Percentiles rank a stretch among this genome's conserved stretches.
Conservation (phyloP, 2,113 vertebrate species). For the Colistium nudipinnis region DNA sequence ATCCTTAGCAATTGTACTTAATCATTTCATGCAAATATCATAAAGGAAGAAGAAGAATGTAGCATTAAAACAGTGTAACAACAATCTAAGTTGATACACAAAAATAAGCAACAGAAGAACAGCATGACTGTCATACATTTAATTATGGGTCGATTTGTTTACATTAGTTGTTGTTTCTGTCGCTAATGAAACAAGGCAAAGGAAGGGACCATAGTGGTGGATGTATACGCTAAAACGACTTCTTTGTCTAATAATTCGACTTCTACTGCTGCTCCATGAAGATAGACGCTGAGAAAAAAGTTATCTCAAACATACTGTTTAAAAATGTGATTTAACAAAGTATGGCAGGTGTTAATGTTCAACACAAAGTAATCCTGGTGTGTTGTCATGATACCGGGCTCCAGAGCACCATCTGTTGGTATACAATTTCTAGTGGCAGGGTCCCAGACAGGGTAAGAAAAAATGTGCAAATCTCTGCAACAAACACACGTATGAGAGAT, state of each 20-base stretch:
- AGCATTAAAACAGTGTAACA: not conserved
- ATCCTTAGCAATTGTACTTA: too few relatives aligned
- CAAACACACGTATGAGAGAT: slow-evolving; percentile 19
- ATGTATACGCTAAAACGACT: not conserved
- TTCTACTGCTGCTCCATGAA: not conserved
- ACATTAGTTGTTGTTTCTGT: not conserved
- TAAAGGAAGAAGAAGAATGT: too few relatives aligned
- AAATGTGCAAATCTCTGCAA: not conserved
- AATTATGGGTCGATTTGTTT: not conserved
- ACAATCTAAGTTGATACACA: not conserved
- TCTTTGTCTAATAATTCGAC: too few relatives aligned
- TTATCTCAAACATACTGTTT: not conserved
- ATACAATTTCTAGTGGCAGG: not conserved
- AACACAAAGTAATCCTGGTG: slow-evolving; percentile 1
- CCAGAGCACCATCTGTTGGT: slow-evolving; percentile 67
- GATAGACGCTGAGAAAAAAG: not conserved
- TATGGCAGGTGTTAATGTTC: slow-evolving; percentile 20
- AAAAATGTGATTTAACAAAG: not conserved
- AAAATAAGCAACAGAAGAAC: not conserved
- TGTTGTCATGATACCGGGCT: slow-evolving; percentile 23
- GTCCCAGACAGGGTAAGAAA: not conserved
- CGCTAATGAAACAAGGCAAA: not conserved
- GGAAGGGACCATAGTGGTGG: not conserved
- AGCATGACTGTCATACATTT: not conserved
- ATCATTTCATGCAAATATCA: too few relatives aligned